Base-by-base conservation (phyloP, 2,888 invertebrate genomes). In the Mimumesa dahlbomi region DNA sequence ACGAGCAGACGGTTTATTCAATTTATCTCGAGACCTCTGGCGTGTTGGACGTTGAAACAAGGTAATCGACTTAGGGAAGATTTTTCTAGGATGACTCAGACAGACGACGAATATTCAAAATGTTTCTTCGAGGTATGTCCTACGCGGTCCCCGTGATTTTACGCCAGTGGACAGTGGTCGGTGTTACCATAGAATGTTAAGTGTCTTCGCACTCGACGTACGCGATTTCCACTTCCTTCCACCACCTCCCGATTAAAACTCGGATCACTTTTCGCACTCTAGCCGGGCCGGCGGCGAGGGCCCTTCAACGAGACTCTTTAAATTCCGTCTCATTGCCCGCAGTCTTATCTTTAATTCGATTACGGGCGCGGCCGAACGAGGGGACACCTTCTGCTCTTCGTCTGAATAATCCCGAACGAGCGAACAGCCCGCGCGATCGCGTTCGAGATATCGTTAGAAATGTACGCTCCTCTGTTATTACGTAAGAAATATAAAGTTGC, bases 261-360 rank as follows among this genome's bases (percentile, higher is more conserved):
- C 57, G 64, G 49, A 53, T 68, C 57, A 52, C 48, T 53, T 63
- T 40, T 21, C 52, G 63, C 57, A 48, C 52, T 57, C 21, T 25
- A 18, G 18, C 22, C 18, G 16, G 11, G 46, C 54, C 14, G 18
- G 22, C 46, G 38, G 25, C 14, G 36, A 52, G 25, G 16, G 21
- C 36, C 43, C 34, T 52, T 38, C n/a, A 29, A 48, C 14, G 19
- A 36, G 21, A 25, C 64, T 45, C 69, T 64, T 72, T 58, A 75
- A 77, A 75, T 77, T 75, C 62, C 72, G 36, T 57, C 63, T 66
- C 46, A 38, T 72, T 70, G 21, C 31, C 29, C 40, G 31, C 43
- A 25, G 42, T 36, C 67, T 77, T 67, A 67, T 73, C 77, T 67
- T 65, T 73, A 53, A 77, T 63, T 77, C 67, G 67, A 72, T 77